Percentiles rank a stretch among this genome's conserved stretches.
phyloP scores from a whole-genome alignment of 2,888 invertebrate species.

The Galerucella calmariensis region DNA sequence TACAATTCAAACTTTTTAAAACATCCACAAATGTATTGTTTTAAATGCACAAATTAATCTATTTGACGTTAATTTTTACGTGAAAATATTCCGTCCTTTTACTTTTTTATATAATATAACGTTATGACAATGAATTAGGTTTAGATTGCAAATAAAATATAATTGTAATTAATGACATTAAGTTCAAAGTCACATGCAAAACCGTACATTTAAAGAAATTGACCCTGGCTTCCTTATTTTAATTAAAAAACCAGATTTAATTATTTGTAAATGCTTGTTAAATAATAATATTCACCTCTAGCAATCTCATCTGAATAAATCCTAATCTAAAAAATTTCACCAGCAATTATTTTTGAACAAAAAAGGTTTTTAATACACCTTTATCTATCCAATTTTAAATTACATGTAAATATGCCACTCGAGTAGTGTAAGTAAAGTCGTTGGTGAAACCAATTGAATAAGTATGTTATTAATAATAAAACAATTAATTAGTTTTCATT shows the following conservation, averaged over 20 bases:
- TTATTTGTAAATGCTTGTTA: conserved; percentile 8
- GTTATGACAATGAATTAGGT: conserved; percentile 13
- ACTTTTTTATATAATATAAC: neutral
- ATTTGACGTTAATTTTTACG: conserved; percentile 10
- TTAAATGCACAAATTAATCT: neutral
- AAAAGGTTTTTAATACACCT: neutral
- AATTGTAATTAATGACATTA: conserved; percentile 6
- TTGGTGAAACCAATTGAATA: neutral
- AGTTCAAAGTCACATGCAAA: conserved; percentile 11
- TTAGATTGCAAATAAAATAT: conserved; percentile 1
- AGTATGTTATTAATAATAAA: neutral
- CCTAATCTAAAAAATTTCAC: no score
- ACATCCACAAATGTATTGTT: no score
- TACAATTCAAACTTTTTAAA: no score
- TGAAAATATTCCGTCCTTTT: conserved; percentile 23
- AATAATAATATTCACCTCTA: neutral
- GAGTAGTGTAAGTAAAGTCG: neutral
- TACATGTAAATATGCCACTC: neutral
- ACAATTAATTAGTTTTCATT: neutral
- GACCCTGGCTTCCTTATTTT: conserved; percentile 24
- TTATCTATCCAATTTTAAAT: neutral
- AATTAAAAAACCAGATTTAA: conserved; percentile 10
- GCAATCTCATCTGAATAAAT: neutral
- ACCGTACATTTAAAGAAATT: conserved; percentile 3
- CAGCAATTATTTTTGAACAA: no score